A percentile compares a stretch with the other conserved stretches of the same genome.
Evolutionary conservation across 2,113 vertebrate species (phyloP).

Genomic region (Antechinus stuartii): DNA sequence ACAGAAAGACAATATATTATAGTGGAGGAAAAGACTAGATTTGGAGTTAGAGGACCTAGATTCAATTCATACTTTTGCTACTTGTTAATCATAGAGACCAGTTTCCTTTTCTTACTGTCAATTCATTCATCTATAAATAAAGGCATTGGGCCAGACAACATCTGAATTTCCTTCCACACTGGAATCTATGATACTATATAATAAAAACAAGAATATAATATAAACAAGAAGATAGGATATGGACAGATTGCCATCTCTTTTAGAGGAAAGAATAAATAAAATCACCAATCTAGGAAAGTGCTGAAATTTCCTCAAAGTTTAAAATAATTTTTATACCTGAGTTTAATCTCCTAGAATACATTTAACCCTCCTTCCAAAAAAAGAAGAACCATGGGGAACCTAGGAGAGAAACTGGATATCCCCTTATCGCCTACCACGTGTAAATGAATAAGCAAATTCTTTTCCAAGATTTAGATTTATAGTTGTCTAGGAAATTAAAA

Average conservation of each 20-base stretch:
- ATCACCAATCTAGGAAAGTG: not conserved
- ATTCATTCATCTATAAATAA: not conserved
- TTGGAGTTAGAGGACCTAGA: not conserved
- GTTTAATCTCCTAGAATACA: not conserved
- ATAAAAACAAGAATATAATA: not conserved
- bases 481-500: not conserved
- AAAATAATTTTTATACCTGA: not conserved
- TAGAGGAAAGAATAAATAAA: not conserved
- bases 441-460: not conserved
- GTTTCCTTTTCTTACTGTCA: not conserved
- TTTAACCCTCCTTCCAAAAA: not conserved
- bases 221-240: not conserved
- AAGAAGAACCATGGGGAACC: not conserved
- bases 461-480: not conserved
- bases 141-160: not conserved
- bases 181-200: not conserved
- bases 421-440: too few species aligned
- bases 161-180: not conserved
- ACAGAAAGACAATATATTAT: not conserved
- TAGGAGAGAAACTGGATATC: not conserved
- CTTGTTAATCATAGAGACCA: not conserved
- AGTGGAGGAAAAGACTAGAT: not conserved
- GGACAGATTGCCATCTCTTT: not conserved
- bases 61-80: not conserved
- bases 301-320: not conserved